These are phyloP conservation scores for Scrobipalpa costella DNA, from an alignment of 2,888 invertebrate genomes.

Conservation along the genomic window DNA sequence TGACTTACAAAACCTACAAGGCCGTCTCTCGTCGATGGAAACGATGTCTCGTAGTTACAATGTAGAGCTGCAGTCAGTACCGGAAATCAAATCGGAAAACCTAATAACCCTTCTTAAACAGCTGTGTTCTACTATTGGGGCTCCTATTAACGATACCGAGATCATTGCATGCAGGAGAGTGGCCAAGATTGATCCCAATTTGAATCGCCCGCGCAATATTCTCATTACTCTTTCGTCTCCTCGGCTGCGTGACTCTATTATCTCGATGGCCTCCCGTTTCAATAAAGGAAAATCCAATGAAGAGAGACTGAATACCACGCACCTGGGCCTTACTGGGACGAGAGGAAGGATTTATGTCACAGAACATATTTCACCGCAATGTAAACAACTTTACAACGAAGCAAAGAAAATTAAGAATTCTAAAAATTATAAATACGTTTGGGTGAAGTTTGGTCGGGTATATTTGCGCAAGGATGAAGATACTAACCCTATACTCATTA, in stretches of 20 bases:
- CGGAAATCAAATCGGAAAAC: background rate
- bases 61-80: background rate
- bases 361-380: constrained; percentile 13
- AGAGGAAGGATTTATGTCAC: background rate
- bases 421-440: constrained; percentile 13
- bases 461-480: constrained; percentile 15
- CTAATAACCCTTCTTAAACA: background rate
- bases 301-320: background rate
- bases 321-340: background rate
- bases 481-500: background rate
- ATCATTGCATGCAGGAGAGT: constrained; percentile 10
- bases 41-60: constrained; percentile 1
- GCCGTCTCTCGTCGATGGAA: background rate
- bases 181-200: background rate
- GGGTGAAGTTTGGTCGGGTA: constrained; percentile 10
- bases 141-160: background rate
- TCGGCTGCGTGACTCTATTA: background rate
- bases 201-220: background rate
- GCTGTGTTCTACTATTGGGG: background rate
- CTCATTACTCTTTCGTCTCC: constrained; percentile 6
- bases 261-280: background rate
- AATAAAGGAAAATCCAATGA: constrained; percentile 2
- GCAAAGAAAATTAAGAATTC: background rate
- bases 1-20: background rate
- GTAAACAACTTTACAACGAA: background rate